phyloP scores from a whole-genome alignment of 2,797 vertebrate species.

The Threskiornis aethiopicus region DNA sequence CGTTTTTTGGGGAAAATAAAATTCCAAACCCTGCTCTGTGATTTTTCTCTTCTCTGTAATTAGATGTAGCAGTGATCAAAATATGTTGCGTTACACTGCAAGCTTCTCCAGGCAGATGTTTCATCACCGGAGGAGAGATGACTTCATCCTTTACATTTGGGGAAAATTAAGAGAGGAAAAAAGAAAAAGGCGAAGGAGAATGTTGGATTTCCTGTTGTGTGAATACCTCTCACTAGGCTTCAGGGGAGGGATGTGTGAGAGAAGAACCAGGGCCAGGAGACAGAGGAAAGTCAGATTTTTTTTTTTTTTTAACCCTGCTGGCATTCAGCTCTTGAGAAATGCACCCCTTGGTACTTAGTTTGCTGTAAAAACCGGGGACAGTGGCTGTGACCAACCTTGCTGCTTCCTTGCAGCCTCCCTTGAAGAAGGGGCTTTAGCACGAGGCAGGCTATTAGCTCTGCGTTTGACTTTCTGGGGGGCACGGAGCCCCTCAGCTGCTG shows the following conservation, averaged over 20 bases:
- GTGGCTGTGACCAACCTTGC: background rate
- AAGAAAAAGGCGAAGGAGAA: background rate
- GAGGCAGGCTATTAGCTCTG: background rate
- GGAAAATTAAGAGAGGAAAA: slow-evolving; percentile 28
- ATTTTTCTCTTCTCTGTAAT: slow-evolving; percentile 43
- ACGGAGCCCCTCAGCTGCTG: background rate
- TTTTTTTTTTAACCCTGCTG: background rate
- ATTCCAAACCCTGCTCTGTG: background rate
- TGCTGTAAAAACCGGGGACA: background rate
- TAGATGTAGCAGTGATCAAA: slow-evolving; percentile 56
- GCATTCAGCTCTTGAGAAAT: background rate
- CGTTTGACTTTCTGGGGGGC: background rate
- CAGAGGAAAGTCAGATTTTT: background rate
- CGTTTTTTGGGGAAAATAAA: background rate
- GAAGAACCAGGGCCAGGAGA: background rate
- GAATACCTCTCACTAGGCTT: background rate
- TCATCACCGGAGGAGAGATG: slow-evolving; percentile 52
- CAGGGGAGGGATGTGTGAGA: background rate
- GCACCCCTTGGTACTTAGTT: background rate
- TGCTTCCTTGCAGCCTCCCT: background rate
- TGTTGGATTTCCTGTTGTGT: slow-evolving; percentile 36
- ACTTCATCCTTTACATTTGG: slow-evolving; percentile 49
- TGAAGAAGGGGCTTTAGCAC: background rate
- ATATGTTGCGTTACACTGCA: slow-evolving; percentile 43
- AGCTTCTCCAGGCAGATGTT: slow-evolving; percentile 55